Evolutionary conservation across 2,113 vertebrate species (phyloP), one percentile per base, ranked within the genome.

Genomic region (Diadophis punctatus): DNA sequence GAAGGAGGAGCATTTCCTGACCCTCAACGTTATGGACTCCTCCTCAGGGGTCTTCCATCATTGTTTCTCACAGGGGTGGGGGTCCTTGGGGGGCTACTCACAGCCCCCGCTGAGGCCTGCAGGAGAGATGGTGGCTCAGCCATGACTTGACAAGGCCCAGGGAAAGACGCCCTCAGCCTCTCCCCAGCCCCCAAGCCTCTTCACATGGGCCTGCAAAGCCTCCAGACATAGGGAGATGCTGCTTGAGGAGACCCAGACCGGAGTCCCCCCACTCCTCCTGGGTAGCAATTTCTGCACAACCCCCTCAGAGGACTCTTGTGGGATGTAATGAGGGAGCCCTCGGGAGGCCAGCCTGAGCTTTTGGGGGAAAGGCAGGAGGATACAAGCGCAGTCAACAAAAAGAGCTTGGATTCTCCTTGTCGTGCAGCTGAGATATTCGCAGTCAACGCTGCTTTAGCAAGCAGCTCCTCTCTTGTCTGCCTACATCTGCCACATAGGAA

Each of bases 81-180:
- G 27, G 27, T 23, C 27, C 27, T 11, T 9, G 14, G n/a, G 14
- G 63, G 1, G n/a, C n/a, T 74, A 6, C 14, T 34, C 14, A 18
- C 2, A 0, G 0, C 0, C 0, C 63, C 14, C 14, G 0, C 63
- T 74, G 5, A 74, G 0, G n/a, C 14, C n/a, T 7, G 30, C 63
- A 68, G n/a, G 12, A 14, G 25, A 63, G 4, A 16, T n/a, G 60
- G 63, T 0, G 5, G 60, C 27, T 14, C 12, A 68, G 63, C 12
- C 4, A 2, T 2, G 63, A n/a, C 63, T 68, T 16, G 60, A n/a
- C 10, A 16, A 27, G 58, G 27, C 4, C 60, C 60, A n/a, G 60
- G 10, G 27, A 14, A 63, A 4, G 60, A 2, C 3, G 27, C 27
- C 60, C 1, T 4, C 3, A 63, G 27, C 27, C 9, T 30, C 10